These are phyloP conservation scores for Stictonetta naevosa DNA, from an alignment of 2,113 vertebrate genomes.

Conservation along the genomic window DNA sequence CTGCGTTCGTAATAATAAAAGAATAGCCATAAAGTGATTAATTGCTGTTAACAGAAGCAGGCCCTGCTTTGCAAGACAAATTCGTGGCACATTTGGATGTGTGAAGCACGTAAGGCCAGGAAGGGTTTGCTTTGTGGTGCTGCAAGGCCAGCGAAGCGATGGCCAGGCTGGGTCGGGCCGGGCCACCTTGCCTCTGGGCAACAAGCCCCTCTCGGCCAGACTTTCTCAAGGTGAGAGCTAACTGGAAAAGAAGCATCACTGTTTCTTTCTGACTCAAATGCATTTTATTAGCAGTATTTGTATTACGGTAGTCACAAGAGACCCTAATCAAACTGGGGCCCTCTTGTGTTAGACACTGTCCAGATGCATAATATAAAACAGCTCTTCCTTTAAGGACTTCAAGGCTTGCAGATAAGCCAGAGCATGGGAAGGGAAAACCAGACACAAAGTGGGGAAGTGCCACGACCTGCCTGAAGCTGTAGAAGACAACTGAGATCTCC, in stretches of 20 bases:
- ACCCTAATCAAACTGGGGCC: conserved; percentile 52
- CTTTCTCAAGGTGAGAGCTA: background rate
- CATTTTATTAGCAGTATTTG: conserved; percentile 31
- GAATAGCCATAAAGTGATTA: conserved; percentile 40
- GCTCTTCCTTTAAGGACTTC: conserved; percentile 34
- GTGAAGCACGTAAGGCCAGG: background rate
- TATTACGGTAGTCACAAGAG: conserved; percentile 13
- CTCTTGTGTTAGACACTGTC: conserved; percentile 38
- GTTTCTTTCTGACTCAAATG: background rate
- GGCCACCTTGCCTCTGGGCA: background rate
- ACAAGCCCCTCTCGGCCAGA: background rate
- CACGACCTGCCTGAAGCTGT: background rate
- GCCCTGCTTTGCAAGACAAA: conserved; percentile 2
- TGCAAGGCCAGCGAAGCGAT: background rate
- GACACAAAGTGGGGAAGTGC: background rate
- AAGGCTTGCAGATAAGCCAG: conserved; percentile 37
- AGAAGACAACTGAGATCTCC: background rate
- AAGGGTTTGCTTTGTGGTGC: background rate
- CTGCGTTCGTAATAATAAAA: conserved; percentile 31
- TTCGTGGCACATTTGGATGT: background rate
- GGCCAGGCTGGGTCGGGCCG: background rate
- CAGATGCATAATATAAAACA: conserved; percentile 46
- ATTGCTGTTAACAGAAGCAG: conserved; percentile 37
- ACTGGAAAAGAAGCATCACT: background rate
- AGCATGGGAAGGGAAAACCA: conserved; percentile 32